Percentiles rank a stretch among this genome's conserved stretches.
Evolutionary conservation across 92 coral and sea anemone genomes (phyloP).

Genomic region (Heliopora coerulea): DNA sequence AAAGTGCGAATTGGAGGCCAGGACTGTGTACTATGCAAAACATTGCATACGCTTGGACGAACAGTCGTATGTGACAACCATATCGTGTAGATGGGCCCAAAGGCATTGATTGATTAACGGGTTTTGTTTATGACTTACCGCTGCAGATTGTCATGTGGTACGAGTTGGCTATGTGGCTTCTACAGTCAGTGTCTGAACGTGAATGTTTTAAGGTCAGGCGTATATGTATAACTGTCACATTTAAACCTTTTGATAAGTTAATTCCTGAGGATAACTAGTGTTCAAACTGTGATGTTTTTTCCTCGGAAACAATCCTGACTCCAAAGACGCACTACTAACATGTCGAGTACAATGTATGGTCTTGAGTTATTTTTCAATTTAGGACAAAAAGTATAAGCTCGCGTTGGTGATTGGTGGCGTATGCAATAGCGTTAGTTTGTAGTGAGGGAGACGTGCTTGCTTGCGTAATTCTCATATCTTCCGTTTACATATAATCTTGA

Average conservation of each 20-base stretch:
- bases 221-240: not conserved
- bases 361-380: no score
- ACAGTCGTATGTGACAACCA: no score
- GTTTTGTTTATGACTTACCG: constrained; percentile 42
- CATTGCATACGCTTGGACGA: no score
- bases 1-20: no score
- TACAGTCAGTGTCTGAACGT: constrained; percentile 81
- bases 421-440: no score
- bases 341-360: not conserved
- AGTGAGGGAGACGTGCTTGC: no score
- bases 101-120: not conserved
- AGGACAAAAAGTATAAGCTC: no score
- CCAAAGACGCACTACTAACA: not conserved
- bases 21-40: no score
- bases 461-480: no score
- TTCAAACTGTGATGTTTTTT: not conserved
- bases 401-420: no score
- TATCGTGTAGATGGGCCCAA: no score
- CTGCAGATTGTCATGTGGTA: constrained; percentile 84
- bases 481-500: no score
- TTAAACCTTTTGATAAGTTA: not conserved
- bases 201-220: constrained; percentile 91
- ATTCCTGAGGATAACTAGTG: not conserved
- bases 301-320: not conserved
- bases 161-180: constrained; percentile 89